A percentile compares a stretch with the other conserved stretches of the same genome.
phyloP scores from a whole-genome alignment of 2,888 invertebrate genomes.

The Eupithecia dodoneata region DNA sequence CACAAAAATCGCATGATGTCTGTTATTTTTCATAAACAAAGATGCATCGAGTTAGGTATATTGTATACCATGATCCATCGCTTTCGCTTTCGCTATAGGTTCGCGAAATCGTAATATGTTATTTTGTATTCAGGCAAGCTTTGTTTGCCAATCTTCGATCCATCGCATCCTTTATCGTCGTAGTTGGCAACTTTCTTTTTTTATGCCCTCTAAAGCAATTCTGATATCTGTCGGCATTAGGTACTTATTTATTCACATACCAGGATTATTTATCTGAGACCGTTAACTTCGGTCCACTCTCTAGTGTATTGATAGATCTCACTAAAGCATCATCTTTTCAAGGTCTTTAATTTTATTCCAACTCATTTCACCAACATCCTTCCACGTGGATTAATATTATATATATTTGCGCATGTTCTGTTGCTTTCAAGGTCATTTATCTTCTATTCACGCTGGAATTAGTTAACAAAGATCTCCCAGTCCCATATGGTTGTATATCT shows the following conservation, averaged over 20 bases:
- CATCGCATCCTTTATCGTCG: neutral
- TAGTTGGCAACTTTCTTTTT: neutral
- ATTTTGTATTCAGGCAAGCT: neutral
- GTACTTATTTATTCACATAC: neutral
- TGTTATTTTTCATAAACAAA: neutral
- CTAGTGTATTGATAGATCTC: neutral
- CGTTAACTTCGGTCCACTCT: neutral
- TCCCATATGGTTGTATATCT: conserved; percentile 1
- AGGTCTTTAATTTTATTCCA: neutral
- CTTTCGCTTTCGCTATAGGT: neutral
- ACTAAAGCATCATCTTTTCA: neutral
- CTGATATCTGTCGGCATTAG: neutral
- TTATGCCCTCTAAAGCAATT: neutral
- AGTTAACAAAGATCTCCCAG: neutral
- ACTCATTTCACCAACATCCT: neutral
- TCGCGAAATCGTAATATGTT: neutral
- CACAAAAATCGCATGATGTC: neutral
- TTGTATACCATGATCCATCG: neutral
- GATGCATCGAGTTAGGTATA: neutral
- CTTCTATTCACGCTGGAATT: neutral
- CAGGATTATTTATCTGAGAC: neutral
- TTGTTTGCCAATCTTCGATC: neutral
- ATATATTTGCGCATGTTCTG: neutral
- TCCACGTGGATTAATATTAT: neutral
- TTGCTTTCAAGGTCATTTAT: neutral